Evolutionary conservation across 2,797 vertebrate genomes (phyloP).

Genomic region (Carduelis carduelis): DNA sequence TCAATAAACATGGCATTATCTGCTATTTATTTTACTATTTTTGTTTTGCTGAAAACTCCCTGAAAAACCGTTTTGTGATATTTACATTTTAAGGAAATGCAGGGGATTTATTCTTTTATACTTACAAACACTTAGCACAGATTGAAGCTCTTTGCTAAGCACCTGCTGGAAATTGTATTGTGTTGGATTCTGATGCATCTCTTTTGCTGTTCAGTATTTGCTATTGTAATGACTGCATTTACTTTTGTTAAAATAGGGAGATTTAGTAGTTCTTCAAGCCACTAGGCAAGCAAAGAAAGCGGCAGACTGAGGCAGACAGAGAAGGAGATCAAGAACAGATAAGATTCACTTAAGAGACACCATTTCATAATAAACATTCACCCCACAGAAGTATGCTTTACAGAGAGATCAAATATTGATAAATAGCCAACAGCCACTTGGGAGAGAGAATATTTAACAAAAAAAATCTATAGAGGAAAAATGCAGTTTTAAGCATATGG

Average conservation of each 20-base stretch:
- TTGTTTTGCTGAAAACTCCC: neutral
- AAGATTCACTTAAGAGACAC: neutral
- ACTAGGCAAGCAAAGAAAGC: neutral
- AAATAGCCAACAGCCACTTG: conserved; percentile 2
- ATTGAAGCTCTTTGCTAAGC: neutral
- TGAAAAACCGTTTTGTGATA: neutral
- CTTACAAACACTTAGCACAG: neutral
- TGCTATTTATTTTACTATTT: neutral
- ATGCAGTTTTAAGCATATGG: neutral
- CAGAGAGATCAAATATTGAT: conserved; percentile 49
- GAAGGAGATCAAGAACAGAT: neutral
- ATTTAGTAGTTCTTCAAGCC: neutral
- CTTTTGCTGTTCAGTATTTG: neutral
- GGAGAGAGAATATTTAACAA: neutral
- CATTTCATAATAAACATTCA: neutral
- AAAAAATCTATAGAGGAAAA: neutral
- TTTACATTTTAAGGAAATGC: neutral
- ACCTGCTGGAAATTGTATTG: neutral
- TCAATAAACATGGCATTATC: neutral
- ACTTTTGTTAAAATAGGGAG: neutral
- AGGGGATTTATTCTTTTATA: neutral
- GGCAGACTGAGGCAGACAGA: neutral
- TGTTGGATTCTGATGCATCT: neutral
- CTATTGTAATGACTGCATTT: neutral
- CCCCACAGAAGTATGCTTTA: neutral